phyloP scores from a whole-genome alignment of 1,140 invertebrate genomes.

The Musca domestica region DNA sequence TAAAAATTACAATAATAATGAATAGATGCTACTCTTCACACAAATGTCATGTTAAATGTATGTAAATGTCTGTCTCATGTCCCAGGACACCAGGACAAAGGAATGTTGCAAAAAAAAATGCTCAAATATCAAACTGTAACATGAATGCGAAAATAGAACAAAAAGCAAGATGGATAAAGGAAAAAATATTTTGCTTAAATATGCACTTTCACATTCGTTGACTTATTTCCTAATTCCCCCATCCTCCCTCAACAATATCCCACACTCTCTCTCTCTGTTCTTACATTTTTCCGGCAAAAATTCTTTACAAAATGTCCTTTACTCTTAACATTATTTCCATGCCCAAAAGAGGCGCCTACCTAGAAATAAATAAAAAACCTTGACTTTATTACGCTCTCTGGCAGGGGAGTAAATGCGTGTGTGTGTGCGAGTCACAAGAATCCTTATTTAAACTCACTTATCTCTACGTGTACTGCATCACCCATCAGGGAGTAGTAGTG shows the following conservation, averaged over 20 bases:
- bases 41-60: conserved; percentile 9
- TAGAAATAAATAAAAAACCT: conserved; percentile 5
- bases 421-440: no score
- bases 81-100: neutral
- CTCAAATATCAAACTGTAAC: neutral
- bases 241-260: neutral
- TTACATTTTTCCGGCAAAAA: no score
- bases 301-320: no score
- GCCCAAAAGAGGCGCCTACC: no score
- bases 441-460: no score
- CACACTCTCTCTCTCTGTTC: no score
- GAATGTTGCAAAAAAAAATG: neutral
- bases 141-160: neutral
- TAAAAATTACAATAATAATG: no score
- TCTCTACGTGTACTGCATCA: neutral
- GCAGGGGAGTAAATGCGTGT: neutral
- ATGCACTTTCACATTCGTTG: conserved; percentile 20
- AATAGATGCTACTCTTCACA: no score
- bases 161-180: neutral
- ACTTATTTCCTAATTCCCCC: no score
- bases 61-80: neutral
- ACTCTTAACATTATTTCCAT: no score
- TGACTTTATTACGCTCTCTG: conserved; percentile 7
- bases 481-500: conserved; percentile 3
- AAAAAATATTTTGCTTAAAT: conserved; percentile 16